phyloP scores from a whole-genome alignment of 2,797 vertebrate genomes.

The Oreortyx pictus region DNA sequence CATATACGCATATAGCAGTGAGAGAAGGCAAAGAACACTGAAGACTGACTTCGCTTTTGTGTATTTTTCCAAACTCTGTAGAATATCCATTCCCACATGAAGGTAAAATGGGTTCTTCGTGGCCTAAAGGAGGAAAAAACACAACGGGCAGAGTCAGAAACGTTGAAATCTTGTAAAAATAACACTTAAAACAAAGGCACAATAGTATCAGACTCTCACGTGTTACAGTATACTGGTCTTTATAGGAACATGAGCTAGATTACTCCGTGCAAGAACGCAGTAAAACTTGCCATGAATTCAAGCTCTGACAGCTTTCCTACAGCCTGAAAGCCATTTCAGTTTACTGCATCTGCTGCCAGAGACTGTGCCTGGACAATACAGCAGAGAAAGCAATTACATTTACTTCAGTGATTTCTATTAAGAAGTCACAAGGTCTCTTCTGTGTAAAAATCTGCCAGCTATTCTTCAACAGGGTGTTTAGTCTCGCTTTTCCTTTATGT shows the following conservation, averaged over 20 bases:
- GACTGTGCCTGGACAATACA: not conserved
- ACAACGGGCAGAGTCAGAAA: not conserved
- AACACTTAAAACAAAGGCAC: not conserved
- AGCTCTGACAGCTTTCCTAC: not conserved
- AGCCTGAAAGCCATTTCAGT: not conserved
- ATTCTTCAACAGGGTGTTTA: not conserved
- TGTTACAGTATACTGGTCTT: not conserved
- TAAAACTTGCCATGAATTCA: not conserved
- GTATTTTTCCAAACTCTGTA: constrained; percentile 96
- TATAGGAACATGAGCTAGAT: not conserved
- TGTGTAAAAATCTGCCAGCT: not conserved
- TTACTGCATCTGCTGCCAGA: not conserved
- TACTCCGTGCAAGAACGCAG: not conserved
- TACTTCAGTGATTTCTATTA: not conserved
- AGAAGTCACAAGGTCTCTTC: not conserved
- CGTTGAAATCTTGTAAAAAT: not conserved
- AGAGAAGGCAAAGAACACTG: constrained; percentile 6
- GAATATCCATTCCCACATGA: constrained; percentile 98
- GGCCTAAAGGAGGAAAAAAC: constrained; percentile 81
- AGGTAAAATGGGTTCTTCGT: constrained; percentile 99
- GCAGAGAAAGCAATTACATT: not conserved
- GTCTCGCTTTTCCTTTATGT: not conserved
- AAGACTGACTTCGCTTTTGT: constrained; percentile 93
- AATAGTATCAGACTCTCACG: not conserved
- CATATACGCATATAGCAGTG: not conserved